Conservation (phyloP, 2,113 vertebrate genomes). For the Montifringilla adamsi region DNA sequence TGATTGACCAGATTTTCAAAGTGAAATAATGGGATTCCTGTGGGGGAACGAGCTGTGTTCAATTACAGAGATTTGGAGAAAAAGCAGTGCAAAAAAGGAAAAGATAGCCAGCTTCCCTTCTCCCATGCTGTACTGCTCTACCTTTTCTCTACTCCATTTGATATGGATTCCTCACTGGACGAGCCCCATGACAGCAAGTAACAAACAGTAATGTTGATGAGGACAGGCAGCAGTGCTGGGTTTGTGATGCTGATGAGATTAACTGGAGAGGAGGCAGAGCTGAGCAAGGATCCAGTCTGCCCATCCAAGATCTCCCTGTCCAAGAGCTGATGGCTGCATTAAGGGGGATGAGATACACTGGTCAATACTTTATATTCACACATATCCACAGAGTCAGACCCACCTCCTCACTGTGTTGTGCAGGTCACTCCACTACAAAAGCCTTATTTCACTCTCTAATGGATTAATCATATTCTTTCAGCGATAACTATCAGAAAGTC, state of each 20-base stretch:
- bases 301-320: neutral
- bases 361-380: fast-evolving
- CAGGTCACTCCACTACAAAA: neutral
- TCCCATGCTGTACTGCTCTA: neutral
- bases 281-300: neutral
- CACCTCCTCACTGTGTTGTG: neutral
- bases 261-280: neutral
- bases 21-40: conserved; percentile 15
- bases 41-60: neutral
- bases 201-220: neutral
- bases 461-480: neutral
- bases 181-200: neutral
- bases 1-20: conserved; percentile 39
- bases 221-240: neutral
- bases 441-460: neutral
- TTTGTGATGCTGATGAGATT: neutral
- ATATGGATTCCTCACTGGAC: neutral
- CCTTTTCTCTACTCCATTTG: neutral
- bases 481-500: neutral
- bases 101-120: neutral
- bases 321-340: neutral
- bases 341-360: neutral
- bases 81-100: neutral
- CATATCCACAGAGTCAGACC: neutral
- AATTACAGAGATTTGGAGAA: neutral